Base-by-base conservation (phyloP, 2,888 invertebrate species). In the Drosophila colorata region DNA sequence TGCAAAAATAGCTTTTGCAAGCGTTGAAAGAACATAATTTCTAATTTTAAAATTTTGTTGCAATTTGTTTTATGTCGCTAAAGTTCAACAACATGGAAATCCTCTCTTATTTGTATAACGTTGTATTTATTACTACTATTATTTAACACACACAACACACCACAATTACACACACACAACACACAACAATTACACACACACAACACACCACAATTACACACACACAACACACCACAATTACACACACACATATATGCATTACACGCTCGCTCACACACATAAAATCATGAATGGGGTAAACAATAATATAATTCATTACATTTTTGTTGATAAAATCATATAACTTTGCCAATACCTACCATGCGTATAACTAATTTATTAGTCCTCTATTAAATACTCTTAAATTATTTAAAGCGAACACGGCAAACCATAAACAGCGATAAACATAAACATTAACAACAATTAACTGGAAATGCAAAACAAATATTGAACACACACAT, bases 291-390 rank as follows among this genome's bases (percentile, higher is more conserved):
- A 71, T 64, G 69, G 69, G 51, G 66, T 51, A 51, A 51, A 64
- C 38, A 57, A 55, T 52, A 69, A 66, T 73, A 63, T 68, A 70
- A 68, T 77, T 74, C 69, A 74, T 84, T 58, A 69, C 48, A 74
- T 76, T 81, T 81, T 78, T 76, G 70, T 84, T 77, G 77, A 68
- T 68, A 66, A 72, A 74, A 65, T 58, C 66, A 74, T 65, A 61
- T 69, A 70, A 81, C 58, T 78, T 80, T 78, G 80, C 80, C 88
- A 80, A 84, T 64, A 74, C 80, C 82, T 78, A 76, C 68, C 78
- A 81, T 70, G 85, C 88, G 80, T 88, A 87, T 89, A 78, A 85
- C 85, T 89, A 90, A 88, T 85, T 86, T 86, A 78, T 88, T 88
- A 86, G 87, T 75, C 70, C 80, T 60, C 61, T 87, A 80, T 80